Conservation (phyloP, 2,797 vertebrate species). For the Cyprinella venusta region DNA sequence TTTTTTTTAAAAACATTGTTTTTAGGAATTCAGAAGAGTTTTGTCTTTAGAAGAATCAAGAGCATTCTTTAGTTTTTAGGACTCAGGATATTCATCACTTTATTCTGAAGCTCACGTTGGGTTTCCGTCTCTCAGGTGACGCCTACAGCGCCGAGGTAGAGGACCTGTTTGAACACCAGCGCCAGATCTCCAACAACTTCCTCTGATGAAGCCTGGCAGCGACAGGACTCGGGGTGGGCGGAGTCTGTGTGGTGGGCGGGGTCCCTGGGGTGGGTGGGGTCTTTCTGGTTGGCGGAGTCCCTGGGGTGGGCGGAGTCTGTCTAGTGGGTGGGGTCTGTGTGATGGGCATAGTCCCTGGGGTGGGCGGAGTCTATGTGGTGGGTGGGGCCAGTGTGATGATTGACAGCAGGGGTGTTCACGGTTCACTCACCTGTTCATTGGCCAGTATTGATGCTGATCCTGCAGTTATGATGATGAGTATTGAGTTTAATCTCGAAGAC, state of each 20-base stretch:
- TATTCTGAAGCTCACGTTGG: too few species aligned
- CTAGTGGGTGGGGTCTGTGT: too few species aligned
- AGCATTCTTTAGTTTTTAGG: too few species aligned
- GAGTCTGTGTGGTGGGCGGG: conserved; percentile 1
- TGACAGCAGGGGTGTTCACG: conserved; percentile 21
- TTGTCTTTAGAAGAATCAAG: too few species aligned
- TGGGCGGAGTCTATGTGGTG: too few species aligned
- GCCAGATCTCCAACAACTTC: conserved; percentile 90
- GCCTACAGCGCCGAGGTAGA: conserved; percentile 83
- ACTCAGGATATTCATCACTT: too few species aligned
- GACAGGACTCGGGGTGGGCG: not conserved
- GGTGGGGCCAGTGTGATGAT: conserved; percentile 21
- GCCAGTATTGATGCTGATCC: conserved; percentile 12
- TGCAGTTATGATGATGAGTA: not conserved
- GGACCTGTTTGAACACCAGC: conserved; percentile 87
- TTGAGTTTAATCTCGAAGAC: not conserved
- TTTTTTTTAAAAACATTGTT: too few species aligned
- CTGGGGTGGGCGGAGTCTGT: too few species aligned
- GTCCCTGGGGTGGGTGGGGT: not conserved
- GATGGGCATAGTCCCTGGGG: too few species aligned
- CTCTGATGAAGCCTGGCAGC: conserved; percentile 72
- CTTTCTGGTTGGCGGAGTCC: fast-evolving
- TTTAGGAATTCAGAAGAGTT: too few species aligned
- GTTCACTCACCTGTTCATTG: not conserved
- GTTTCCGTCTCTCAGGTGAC: conserved; percentile 77